A percentile compares a stretch with the other conserved stretches of the same genome.
phyloP scores from a whole-genome alignment of 1,140 invertebrate genomes.

The Oedothorax gibbosus region DNA sequence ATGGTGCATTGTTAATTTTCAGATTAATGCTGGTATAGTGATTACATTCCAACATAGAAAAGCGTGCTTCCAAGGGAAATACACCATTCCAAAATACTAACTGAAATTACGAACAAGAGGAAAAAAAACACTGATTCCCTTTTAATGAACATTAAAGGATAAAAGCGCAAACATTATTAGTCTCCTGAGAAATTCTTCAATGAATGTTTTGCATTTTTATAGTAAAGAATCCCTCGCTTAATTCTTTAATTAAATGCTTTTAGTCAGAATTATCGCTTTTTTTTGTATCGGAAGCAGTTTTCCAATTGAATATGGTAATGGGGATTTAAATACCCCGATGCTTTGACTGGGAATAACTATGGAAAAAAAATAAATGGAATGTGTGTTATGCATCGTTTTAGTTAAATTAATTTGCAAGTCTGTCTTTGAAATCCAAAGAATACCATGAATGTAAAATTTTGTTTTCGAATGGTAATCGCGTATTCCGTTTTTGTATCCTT shows the following conservation, averaged over 20 bases:
- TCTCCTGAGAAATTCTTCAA: conserved; percentile 13
- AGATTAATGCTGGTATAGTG: no score
- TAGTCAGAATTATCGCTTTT: not conserved
- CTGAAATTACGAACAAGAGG: not conserved
- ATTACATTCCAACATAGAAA: no score
- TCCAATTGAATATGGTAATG: conserved; percentile 20
- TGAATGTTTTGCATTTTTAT: not conserved
- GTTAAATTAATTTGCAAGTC: conserved; percentile 18
- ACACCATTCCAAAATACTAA: not conserved
- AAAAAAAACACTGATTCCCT: conserved; percentile 6
- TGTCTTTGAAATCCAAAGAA: not conserved
- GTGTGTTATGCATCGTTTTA: not conserved
- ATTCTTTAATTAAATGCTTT: conserved; percentile 37
- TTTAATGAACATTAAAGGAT: conserved; percentile 25
- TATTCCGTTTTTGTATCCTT: no score
- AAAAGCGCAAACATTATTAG: not conserved
- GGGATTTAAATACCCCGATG: conserved; percentile 21
- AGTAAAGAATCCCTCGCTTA: conserved; percentile 5
- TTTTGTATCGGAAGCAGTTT: not conserved
- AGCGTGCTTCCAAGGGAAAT: not conserved
- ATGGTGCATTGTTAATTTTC: no score
- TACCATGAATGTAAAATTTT: no score
- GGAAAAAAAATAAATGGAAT: not conserved
- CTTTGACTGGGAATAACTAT: not conserved
- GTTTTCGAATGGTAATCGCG: no score